A percentile compares a stretch with the other conserved stretches of the same genome.
Evolutionary conservation across 1,140 invertebrate genomes (phyloP).

Genomic region (Wasmannia auropunctata): DNA sequence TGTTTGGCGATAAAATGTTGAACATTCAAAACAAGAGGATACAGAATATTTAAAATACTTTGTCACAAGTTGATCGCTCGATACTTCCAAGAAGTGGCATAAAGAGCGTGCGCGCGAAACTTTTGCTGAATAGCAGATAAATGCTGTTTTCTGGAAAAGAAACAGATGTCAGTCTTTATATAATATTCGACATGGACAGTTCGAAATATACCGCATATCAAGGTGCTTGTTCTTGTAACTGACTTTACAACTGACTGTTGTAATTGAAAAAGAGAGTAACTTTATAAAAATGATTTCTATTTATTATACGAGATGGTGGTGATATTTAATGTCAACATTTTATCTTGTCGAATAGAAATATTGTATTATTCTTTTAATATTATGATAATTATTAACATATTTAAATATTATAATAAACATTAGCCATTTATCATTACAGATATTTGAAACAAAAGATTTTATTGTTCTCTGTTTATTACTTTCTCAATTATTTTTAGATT

Average conservation of each 20-base stretch:
- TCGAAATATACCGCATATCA: neutral
- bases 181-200: neutral
- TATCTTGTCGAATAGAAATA: neutral
- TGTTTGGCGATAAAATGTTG: too few species aligned
- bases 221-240: neutral
- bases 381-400: neutral
- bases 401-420: neutral
- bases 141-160: neutral
- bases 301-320: too few species aligned
- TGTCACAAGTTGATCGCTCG: too few species aligned
- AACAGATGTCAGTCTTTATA: neutral
- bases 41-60: too few species aligned
- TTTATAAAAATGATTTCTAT: neutral
- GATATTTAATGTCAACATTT: too few species aligned
- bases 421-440: neutral
- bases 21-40: neutral
- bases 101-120: neutral
- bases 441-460: neutral
- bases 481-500: neutral
- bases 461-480: neutral
- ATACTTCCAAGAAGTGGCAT: neutral
- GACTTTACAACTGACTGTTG: too few species aligned
- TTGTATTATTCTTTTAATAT: neutral
- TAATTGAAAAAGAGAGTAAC: neutral
- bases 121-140: neutral